Conservation (phyloP, 2,113 vertebrate species). For the Bubo scandiacus region DNA sequence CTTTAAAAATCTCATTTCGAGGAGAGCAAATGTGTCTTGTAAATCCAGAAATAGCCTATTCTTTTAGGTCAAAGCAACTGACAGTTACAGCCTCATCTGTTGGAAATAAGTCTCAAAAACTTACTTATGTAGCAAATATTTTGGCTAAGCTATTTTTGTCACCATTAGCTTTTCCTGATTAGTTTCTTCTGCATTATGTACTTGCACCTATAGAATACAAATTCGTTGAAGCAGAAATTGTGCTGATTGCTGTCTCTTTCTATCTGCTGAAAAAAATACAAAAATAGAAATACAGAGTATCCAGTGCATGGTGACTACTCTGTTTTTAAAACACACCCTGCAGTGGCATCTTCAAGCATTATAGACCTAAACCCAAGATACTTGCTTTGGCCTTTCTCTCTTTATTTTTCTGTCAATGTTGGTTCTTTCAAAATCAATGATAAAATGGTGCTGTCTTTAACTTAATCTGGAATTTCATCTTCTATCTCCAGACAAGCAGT, state of each 20-base stretch:
- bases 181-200: not conserved
- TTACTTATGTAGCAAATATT: not conserved
- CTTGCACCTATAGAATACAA: not conserved
- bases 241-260: not conserved
- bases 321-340: not conserved
- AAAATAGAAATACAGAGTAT: not conserved
- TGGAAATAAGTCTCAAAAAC: not conserved
- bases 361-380: not conserved
- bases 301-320: not conserved
- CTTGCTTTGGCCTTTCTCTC: not conserved
- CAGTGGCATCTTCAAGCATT: not conserved
- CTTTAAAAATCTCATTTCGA: not conserved
- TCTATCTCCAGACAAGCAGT: not conserved
- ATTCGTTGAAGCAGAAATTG: not conserved
- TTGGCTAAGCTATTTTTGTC: not conserved
- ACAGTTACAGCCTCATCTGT: not conserved
- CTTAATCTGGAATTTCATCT: not conserved
- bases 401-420: not conserved
- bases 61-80: not conserved
- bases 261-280: not conserved
- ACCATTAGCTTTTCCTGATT: not conserved
- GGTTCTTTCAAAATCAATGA: not conserved
- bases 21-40: not conserved
- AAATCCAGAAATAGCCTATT: not conserved
- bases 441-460: not conserved